These are phyloP conservation scores for Vanessa tameamea DNA, from an alignment of 1,140 invertebrate genomes.

Conservation along the genomic window DNA sequence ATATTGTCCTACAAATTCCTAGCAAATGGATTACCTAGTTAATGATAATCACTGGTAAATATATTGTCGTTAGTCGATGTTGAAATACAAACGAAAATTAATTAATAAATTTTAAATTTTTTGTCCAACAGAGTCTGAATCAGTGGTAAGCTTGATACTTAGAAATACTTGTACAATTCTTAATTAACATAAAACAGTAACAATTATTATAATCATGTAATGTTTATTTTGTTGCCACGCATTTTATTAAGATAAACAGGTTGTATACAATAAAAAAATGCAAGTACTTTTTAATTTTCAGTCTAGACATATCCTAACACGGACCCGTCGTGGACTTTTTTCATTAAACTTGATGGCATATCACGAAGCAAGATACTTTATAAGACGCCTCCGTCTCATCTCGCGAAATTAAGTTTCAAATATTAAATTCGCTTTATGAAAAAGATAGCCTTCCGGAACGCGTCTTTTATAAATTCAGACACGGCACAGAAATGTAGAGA, in stretches of 20 bases:
- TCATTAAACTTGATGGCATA: constrained; percentile 39
- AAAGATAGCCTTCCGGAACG: constrained; percentile 42
- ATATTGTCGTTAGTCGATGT: too few species aligned
- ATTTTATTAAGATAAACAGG: background rate
- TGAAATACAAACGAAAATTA: too few species aligned
- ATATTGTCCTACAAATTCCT: too few species aligned
- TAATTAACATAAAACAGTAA: too few species aligned
- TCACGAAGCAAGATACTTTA: constrained; percentile 42
- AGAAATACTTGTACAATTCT: too few species aligned
- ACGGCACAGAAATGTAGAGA: constrained; percentile 3
- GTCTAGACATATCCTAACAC: constrained; percentile 34
- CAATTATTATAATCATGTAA: too few species aligned
- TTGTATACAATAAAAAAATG: background rate
- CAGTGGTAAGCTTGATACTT: too few species aligned
- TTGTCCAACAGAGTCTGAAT: too few species aligned
- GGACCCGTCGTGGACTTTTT: constrained; percentile 31
- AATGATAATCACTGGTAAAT: too few species aligned
- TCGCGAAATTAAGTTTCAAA: constrained; percentile 67
- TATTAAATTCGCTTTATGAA: constrained; percentile 65
- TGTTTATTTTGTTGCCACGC: too few species aligned
- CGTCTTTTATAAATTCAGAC: constrained; percentile 15
- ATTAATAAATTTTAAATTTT: too few species aligned
- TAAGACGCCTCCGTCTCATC: constrained; percentile 53
- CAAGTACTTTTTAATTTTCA: constrained; percentile 12
- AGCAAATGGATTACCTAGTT: too few species aligned